Base-by-base conservation (phyloP, 2,888 invertebrate species). In the Synanthedon myopaeformis region DNA sequence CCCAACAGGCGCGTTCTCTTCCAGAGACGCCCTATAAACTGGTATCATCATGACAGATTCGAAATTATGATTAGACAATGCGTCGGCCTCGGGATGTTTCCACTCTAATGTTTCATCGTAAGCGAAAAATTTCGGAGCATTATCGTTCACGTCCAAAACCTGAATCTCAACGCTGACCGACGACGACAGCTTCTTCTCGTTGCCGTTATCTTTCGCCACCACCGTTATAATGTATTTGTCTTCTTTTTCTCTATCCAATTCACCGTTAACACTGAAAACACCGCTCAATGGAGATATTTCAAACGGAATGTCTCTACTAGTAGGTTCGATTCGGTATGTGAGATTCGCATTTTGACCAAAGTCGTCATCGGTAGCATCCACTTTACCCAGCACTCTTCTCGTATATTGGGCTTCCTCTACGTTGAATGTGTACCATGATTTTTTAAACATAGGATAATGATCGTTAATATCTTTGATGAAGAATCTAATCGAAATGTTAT, bases 111-210 rank as follows among this genome's bases (percentile, higher is more conserved):
- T 61, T 57, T 93, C 92, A 67, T 94, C 92, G 62, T 92, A 95
- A 0, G 92, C 93, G 61, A 92, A 92, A 73, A 96, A 96, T 55
- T 89, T 89, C 0, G 96, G 96, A 0, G 92, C 84, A 66, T 96
- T 96, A 68, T 96, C 96, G 70, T 96, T 96, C 0, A 94, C 89
- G 67, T 96, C 96, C 57, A 94, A 77, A 2, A 96, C 90, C 74
- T 94, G 93, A 1, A 96, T 91, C 71, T 94, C 94, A 0, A 96
- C 92, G 58, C 92, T 92, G 11, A 95, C 94, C 0, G 91, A 90
- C 4, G 92, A 92, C 5, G 92, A 92, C 56, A 94, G 78, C 50
- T 90, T 90, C 12, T 85, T 88, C 8, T 88, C 82, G 13, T 76
- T 71, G 0, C 94, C 95, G 67, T 92, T 92, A 69, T 96, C 96